phyloP scores from a whole-genome alignment of 2,888 invertebrate genomes.

The Hedya salicella region DNA sequence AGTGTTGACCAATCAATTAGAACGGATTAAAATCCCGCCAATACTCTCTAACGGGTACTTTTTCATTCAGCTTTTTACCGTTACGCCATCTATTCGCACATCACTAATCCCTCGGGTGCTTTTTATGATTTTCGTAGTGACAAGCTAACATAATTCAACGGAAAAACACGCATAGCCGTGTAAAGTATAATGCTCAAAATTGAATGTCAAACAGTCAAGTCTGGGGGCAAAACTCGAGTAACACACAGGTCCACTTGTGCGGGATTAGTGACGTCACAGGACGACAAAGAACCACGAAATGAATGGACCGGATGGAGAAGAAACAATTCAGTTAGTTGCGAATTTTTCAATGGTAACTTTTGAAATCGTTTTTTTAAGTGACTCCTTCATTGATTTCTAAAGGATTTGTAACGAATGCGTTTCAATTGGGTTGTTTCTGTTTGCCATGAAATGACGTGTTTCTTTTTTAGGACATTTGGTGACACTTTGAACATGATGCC shows the following conservation, averaged over 20 bases:
- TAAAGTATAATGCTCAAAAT: slow-evolving; percentile 1
- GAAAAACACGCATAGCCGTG: not conserved
- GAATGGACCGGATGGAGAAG: slow-evolving; percentile 62
- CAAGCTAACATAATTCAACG: not conserved
- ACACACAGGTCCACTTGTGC: slow-evolving; percentile 42
- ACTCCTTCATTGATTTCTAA: slow-evolving; percentile 20
- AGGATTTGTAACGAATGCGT: not conserved
- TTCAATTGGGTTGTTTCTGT: not conserved
- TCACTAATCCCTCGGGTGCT: slow-evolving; percentile 49
- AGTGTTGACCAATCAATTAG: not conserved
- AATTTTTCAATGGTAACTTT: slow-evolving; percentile 52
- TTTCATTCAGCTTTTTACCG: slow-evolving; percentile 46
- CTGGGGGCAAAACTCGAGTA: not conserved
- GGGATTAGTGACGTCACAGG: slow-evolving; percentile 60
- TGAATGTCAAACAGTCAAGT: not conserved
- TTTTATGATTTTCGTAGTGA: slow-evolving; percentile 19
- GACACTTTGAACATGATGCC: not conserved
- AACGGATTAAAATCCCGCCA: not conserved
- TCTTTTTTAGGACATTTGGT: not conserved
- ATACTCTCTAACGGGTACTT: not conserved
- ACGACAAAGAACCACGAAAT: slow-evolving; percentile 49
- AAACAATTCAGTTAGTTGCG: slow-evolving; percentile 53
- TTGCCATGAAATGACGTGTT: slow-evolving; percentile 1
- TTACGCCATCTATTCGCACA: slow-evolving; percentile 51
- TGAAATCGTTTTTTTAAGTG: slow-evolving; percentile 16